These are phyloP conservation scores for Anas platyrhynchos DNA, from an alignment of 2,113 vertebrate species.

Conservation along the genomic window DNA sequence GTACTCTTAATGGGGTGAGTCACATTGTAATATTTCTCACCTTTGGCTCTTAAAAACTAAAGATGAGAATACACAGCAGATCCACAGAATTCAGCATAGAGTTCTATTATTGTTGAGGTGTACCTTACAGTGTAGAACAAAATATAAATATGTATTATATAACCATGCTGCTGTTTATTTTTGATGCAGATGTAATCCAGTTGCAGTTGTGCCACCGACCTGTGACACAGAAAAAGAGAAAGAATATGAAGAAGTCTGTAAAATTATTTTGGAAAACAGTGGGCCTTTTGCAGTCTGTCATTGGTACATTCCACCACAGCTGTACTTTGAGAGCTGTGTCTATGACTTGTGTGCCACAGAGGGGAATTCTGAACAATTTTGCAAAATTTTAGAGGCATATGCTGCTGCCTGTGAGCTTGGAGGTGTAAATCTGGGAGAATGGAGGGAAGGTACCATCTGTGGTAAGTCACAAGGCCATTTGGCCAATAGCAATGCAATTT, in stretches of 20 bases:
- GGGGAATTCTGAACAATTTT: conserved; percentile 69
- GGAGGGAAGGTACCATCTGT: conserved; percentile 81
- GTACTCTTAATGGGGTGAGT: background rate
- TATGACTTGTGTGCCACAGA: conserved; percentile 74
- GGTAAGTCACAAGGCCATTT: conserved; percentile 71
- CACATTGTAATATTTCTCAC: background rate
- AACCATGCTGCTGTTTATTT: background rate
- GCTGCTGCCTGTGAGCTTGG: conserved; percentile 74
- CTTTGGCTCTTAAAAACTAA: background rate
- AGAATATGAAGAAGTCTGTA: conserved; percentile 61
- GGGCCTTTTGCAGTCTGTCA: conserved; percentile 80
- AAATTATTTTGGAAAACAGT: conserved; percentile 17
- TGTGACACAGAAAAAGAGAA: conserved; percentile 47
- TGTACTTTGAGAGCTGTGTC: conserved; percentile 80
- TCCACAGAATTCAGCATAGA: background rate
- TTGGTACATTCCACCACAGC: conserved; percentile 63
- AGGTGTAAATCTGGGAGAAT: conserved; percentile 73
- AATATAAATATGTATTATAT: background rate
- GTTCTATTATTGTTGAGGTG: background rate
- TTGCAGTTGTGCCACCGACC: background rate
- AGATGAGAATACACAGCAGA: background rate
- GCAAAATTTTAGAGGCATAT: conserved; percentile 74
- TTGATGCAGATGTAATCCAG: conserved; percentile 36
- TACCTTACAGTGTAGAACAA: background rate
- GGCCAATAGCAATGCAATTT: background rate